Percentiles rank a stretch among this genome's conserved stretches.
These are phyloP conservation scores for Drosophila macrospina DNA, from an alignment of 2,888 invertebrate species.

Conservation along the genomic window DNA sequence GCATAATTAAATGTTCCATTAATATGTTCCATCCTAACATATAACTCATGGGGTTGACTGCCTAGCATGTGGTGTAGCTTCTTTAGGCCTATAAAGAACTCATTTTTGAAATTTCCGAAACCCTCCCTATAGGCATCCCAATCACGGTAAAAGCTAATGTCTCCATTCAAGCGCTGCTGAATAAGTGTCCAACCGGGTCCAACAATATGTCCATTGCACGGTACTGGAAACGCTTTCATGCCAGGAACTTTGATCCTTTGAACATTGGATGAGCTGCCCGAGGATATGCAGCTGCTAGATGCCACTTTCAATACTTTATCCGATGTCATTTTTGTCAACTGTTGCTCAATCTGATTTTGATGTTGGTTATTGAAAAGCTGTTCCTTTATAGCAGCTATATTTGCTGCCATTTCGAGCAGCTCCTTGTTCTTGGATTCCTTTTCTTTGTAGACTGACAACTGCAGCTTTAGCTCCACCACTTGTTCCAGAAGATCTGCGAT, in stretches of 20 bases:
- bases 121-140: conserved; percentile 12
- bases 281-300: not conserved
- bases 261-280: not conserved
- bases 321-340: not conserved
- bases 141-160: not conserved
- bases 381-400: conserved; percentile 2
- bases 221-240: not conserved
- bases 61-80: conserved; percentile 10
- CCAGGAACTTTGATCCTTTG: conserved; percentile 2
- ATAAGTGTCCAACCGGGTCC: conserved; percentile 19
- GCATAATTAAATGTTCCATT: not conserved
- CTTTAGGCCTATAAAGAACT: conserved; percentile 25
- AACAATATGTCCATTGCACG: not conserved
- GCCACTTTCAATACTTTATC: not conserved
- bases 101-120: not conserved
- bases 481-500: not conserved
- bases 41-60: conserved; percentile 12
- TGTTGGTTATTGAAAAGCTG: not conserved
- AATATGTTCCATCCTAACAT: conserved; percentile 1
- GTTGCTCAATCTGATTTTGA: not conserved
- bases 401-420: not conserved
- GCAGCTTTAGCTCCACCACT: not conserved
- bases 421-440: conserved; percentile 1
- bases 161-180: conserved; percentile 8
- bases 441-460: conserved; percentile 4